Evolutionary conservation across 1,140 invertebrate genomes (phyloP), one percentile per base, ranked within the genome.

Genomic region (Ectropis grisescens): DNA sequence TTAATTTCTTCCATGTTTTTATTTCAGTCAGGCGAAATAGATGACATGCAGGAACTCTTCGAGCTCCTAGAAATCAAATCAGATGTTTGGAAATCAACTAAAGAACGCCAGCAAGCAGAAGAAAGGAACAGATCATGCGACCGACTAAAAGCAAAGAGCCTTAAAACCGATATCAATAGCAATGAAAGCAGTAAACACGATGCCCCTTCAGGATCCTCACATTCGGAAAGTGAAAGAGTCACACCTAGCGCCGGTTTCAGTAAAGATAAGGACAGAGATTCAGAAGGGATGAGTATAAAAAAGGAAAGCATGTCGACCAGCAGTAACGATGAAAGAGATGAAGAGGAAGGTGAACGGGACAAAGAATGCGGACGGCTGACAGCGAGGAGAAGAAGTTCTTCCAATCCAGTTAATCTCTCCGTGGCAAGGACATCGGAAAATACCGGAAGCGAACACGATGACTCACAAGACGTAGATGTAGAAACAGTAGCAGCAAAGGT

Each of bases 21-120:
- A 46, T 68, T 88, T 85, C 84, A 93, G 87, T 92, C 91, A 24
- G 87, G 87, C 50, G 91, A 93, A 80, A 87, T 94, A 41, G 88
- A 90, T 58, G 91, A 90, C 39, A 85, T 94, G 66, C 87, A 91
- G 74, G 91, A 93, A 70, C 70, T 94, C 11, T 90, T 93, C 64
- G 89, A 92, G 65, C 78, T 94, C 37, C 71, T 94, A 42, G 91
- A 93, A 82, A 93, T 94, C 38, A 92, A 92, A 66, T 91, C 91
- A 32, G 91, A 92, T 47, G 86, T 91, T 39, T 88, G 87, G 87
- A 85, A 86, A 78, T 86, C 85, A 31, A 84, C 79, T 42, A 84
- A 82, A 38, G 82, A 84, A 66, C 80, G 84, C 48, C 82, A 82
- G 51, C 78, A 83, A 40, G 71, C 75, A 33, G 76, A 81, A 49